Percentiles rank a stretch among this genome's conserved stretches.
Evolutionary conservation across 2,888 invertebrate genomes (phyloP).

Genomic region (Escarpia spicata): DNA sequence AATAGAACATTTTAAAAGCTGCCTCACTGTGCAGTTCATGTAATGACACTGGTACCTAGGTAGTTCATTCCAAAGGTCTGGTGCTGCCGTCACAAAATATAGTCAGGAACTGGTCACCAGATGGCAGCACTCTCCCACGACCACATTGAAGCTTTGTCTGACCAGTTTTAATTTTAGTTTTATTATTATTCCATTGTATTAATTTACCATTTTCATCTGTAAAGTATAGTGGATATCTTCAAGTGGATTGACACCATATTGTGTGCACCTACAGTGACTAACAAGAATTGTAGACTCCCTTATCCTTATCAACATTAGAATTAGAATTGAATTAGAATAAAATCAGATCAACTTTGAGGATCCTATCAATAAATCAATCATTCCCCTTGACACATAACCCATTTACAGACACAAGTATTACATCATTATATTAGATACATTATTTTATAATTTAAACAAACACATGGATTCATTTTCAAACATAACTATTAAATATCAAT

Average conservation of each 20-base stretch:
- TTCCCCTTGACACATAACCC: not conserved
- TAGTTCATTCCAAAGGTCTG: no score
- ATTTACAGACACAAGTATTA: not conserved
- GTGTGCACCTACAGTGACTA: no score
- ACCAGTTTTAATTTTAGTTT: not conserved
- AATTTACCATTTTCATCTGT: not conserved
- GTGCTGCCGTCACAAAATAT: not conserved
- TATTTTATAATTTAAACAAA: no score
- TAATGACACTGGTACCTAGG: no score
- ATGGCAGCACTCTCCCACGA: not conserved
- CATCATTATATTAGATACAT: not conserved
- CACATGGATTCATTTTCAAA: not conserved
- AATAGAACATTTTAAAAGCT: no score
- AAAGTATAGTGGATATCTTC: not conserved
- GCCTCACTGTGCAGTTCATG: no score
- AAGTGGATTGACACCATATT: not conserved
- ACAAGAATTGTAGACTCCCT: no score
- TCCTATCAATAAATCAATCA: not conserved
- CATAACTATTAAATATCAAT: slow-evolving; percentile 14
- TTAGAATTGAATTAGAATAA: no score
- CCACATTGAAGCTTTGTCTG: not conserved
- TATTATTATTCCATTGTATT: not conserved
- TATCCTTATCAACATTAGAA: no score
- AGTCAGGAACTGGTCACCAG: not conserved
- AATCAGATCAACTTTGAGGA: no score